Base-by-base conservation (phyloP, 1,140 invertebrate genomes). In the Polypedilum pembai region DNA sequence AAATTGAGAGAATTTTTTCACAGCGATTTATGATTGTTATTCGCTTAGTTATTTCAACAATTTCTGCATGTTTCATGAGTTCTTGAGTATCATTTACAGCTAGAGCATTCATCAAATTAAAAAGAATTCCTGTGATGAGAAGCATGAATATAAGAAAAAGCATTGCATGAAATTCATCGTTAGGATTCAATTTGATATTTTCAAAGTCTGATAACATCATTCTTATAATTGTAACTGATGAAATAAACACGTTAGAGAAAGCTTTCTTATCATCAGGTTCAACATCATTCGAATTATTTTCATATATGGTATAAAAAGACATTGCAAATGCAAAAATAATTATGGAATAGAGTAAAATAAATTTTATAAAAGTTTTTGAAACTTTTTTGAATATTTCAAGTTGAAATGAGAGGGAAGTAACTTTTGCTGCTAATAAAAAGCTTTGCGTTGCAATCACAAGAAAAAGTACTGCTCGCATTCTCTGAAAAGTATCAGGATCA, bases 401-500 rank as follows among this genome's bases (percentile, higher is more conserved):
- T 20, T 75, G 74, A 40, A 77, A 76, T 76, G 75, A 15, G 74
- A 75, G 10, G 74, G 73, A n/a, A n/a, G 45, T 5, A 33, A 72
- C 74, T 77, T 73, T 12, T 76, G 75, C 41, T 77, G 75, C 15
- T 76, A 73, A 15, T 3, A 56, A n/a, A 15, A 56, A 56, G 12
- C 45, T 56, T 56, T 56, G 45, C 12, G n/a, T 4, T 8, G 45
- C 12, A 15, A 56, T 56, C 3, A 56, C 45, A 12, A 56, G 45
- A n/a, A 56, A 56, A 1, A 56, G 45, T 0, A 56, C 45, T 1
- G 45, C 45, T 56, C 45, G 12, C 4, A 56, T n/a, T 56, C n/a
- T 56, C 3, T n/a, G 45, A 15, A 56, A 56, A 12, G n/a, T 4
- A 1, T 56, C 45, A 12, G n/a, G 12, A 15, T 56, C 12, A 15